Conservation (phyloP, 2,113 vertebrate species). For the Sapajus apella region DNA sequence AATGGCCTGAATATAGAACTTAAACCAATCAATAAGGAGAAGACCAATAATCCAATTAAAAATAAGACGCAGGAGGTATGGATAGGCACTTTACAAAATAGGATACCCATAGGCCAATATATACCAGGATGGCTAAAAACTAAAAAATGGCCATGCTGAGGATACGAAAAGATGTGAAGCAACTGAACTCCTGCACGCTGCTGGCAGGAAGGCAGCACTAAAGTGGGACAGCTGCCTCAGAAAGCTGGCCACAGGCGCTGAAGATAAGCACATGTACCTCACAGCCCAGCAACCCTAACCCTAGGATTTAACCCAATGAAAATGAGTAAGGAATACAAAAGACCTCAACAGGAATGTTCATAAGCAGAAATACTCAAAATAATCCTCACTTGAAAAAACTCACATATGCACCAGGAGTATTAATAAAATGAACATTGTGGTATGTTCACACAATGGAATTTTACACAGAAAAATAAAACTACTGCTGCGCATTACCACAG, state of each 20-base stretch:
- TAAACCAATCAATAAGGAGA: not conserved
- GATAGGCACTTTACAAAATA: not conserved
- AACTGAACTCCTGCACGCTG: fast-evolving
- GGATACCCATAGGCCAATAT: not conserved
- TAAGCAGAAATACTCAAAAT: not conserved
- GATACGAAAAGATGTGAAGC: fast-evolving
- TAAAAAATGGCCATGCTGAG: not conserved
- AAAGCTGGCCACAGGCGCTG: not conserved
- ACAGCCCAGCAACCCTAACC: not conserved
- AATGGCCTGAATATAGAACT: not conserved
- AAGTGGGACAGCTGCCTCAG: too few relatives aligned
- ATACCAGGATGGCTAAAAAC: not conserved
- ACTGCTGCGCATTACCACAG: fast-evolving
- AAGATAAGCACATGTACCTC: not conserved
- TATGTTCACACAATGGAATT: not conserved
- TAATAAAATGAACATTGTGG: not conserved
- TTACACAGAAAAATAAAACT: not conserved
- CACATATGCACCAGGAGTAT: not conserved
- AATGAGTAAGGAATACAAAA: not conserved
- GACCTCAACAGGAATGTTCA: not conserved
- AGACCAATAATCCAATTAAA: not conserved
- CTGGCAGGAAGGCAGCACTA: not conserved
- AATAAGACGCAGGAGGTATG: not conserved
- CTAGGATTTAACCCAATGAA: not conserved
- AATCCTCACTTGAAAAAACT: not conserved